Base-by-base conservation (phyloP, 2,888 invertebrate genomes). In the Polietes domitor region DNA sequence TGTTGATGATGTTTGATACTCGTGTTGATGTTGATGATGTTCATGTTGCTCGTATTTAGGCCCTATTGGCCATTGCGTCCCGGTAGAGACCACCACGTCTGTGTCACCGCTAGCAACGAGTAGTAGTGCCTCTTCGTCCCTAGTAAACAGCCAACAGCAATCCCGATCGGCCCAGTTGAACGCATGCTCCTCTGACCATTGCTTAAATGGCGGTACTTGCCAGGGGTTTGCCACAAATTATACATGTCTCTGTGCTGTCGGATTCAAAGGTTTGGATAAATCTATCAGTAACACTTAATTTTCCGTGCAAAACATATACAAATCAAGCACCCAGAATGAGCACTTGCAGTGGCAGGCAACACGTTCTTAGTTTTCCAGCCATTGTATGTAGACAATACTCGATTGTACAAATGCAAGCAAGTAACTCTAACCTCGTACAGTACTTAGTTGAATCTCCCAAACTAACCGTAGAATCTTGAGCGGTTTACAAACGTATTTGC, bases 121-220 rank as follows among this genome's bases (percentile, higher is more conserved):
- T 86, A 85, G 77, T 80, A 85, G 43, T 78, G 55, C 80, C 76
- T 82, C 79, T 55, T 75, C 76, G 37, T 17, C 55, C 12, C 12
- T 74, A 71, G 71, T 77, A 73, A 70, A 53, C 75, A 85, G 58
- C 55, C 81, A 80, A 84, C 87, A 86, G 75, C 87, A 87, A 87
- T 88, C 88, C 86, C 90, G 91, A 86, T 91, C 90, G 87, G 92
- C 91, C 87, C 88, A 91, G 87, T 89, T 91, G 89, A 92, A 89
- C 90, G 92, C 92, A 92, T 92, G 92, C 87, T 89, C 92, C 87
- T 89, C 89, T 88, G 91, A 91, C 87, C 89, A 90, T 32, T 98
- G 97, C 93, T 94, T 95, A 91, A 96, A 96, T 92, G 93, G 93
- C 87, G 96, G 95, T 88, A 95, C 95, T 76, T 97, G 97, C 92